Evolutionary conservation across 2,797 vertebrate genomes (phyloP), one percentile per base, ranked within the genome.

Genomic region (Phrynocephalus vlangalii): DNA sequence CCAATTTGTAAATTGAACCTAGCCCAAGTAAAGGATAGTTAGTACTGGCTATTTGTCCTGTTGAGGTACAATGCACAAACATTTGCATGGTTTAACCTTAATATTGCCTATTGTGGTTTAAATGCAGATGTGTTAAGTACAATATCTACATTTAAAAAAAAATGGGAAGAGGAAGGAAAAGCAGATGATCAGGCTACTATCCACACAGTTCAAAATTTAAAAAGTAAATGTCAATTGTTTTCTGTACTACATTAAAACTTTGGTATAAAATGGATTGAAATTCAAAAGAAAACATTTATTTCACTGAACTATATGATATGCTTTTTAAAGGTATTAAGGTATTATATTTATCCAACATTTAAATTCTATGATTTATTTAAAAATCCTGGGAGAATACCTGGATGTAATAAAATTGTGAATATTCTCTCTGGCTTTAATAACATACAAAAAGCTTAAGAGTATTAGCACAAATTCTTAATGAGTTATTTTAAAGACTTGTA

Each of bases 171-270:
- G 48, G 3, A 68, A 24, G 24, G n/a, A 60, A 63, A 75, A 76
- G 15, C 66, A 84, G 52, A 26, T 60, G 8, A 67, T 76, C 28
- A 82, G 71, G 15, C 6, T 52, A 30, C 7, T 18, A 33, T 18
- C 5, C 63, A 71, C 50, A 81, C 20, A 88, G 60, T 50, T 87
- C n/a, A 68, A 82, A 3, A 38, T 38, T 28, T 71, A 63, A 28
- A 73, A 50, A 71, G 44, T 20, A 66, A 48, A n/a, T 67, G 22
- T 66, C 13, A 8, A 28, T 87, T 50, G 2, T 85, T 56, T 90
- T 87, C 78, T 79, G 2, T 66, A 86, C 86, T 68, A 83, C 60
- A 48, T 75, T 78, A 16, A 80, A 20, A 75, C 88, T 92, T 90
- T 0, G 71, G n/a, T 18, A 0, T 84, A 83, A 81, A 28, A 82